phyloP scores from a whole-genome alignment of 30 jellyfish, hydroid and myxozoan species.

The Clytia hemisphaerica region DNA sequence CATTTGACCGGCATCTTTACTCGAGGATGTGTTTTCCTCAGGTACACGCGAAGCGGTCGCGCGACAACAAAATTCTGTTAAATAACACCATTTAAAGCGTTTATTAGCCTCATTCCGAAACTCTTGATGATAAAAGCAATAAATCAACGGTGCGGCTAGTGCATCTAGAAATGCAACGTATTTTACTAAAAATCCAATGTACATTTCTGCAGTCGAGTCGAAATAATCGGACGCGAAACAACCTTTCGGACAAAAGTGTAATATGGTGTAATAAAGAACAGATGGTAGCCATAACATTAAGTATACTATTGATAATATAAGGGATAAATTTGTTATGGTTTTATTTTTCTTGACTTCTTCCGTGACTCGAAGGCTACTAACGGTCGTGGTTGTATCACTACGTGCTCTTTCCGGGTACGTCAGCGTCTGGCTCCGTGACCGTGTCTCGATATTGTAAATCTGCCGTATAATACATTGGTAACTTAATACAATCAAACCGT shows the following conservation, averaged over 20 bases:
- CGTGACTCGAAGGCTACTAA: neutral
- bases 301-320: constrained; percentile 5
- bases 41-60: no score
- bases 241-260: constrained; percentile 1
- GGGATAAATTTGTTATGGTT: neutral
- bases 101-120: constrained; percentile 23
- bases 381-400: neutral
- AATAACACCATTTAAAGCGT: no score
- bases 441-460: neutral
- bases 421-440: neutral
- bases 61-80: no score
- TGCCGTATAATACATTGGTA: neutral
- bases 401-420: neutral
- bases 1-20: no score
- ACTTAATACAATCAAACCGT: neutral
- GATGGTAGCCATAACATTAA: constrained; percentile 23
- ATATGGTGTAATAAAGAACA: constrained; percentile 10
- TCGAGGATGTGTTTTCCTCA: no score
- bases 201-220: neutral
- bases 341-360: neutral
- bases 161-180: constrained; percentile 20
- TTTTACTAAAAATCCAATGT: constrained; percentile 11
- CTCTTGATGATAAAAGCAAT: constrained; percentile 2
- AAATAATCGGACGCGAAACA: constrained; percentile 8
- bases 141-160: constrained; percentile 26